Base-by-base conservation (phyloP, 2,113 vertebrate species). In the Vicugna pacos region DNA sequence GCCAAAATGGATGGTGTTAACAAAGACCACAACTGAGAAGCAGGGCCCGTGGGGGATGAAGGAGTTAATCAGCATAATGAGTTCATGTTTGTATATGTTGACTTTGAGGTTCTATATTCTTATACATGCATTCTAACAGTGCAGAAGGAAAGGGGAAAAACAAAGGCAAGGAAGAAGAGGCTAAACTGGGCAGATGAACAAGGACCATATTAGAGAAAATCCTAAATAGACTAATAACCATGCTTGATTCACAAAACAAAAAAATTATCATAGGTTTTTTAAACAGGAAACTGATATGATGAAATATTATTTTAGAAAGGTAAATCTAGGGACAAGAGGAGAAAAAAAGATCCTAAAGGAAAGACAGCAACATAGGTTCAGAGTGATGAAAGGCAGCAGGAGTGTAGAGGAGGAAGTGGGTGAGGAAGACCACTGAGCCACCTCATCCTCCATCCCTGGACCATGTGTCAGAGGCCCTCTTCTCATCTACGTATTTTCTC, bases 251-350 rank as follows among this genome's bases (percentile, higher is more conserved):
- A 72, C 13, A 65, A 73, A 69, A 42, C 4, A 85, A 67, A n/a
- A 60, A 50, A 70, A n/a, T 56, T 82, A 73, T 32, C 46, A 67
- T 3, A 48, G 13, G 35, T 81, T 83, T 80, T 65, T 72, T 19
- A 89, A 83, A 83, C 48, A 89, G 67, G n/a, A 88, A 92, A 15
- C 52, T 77, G 28, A 69, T 58, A 89, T 35, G 38, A 83, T 62
- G 79, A 70, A 93, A 84, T 38, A 4, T 22, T 70, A 60, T 52
- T 72, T 81, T 73, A 79, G 22, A 52, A 69, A 56, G 8, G 32
- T 65, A 67, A 73, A 58, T 75, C 9, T 75, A 84, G 52, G 60
- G 60, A 77, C 13, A 84, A 75, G 4, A 60, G 22, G 11, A 6
- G 12, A 6, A n/a, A 72, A 60, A n/a, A 85, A 58, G 48, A 69